A percentile compares a stretch with the other conserved stretches of the same genome.
These are phyloP conservation scores for Drosophila cardini DNA, from an alignment of 1,140 invertebrate species.

Conservation along the genomic window DNA sequence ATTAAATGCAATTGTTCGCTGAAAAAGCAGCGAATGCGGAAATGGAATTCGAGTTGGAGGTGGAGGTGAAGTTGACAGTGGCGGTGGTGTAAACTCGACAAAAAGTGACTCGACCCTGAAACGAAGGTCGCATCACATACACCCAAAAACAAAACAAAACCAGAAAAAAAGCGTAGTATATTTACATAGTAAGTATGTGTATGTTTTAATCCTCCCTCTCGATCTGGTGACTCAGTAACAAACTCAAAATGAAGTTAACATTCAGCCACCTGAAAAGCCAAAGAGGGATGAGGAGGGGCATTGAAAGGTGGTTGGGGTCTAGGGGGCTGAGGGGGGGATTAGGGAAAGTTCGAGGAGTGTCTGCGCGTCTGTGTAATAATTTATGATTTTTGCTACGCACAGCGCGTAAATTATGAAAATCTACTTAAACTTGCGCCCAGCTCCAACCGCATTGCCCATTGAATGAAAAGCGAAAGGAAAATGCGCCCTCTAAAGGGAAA, in stretches of 20 bases:
- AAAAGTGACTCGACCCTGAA: slow-evolving; percentile 14
- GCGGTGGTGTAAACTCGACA: neutral
- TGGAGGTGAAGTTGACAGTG: neutral
- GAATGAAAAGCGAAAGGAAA: slow-evolving; percentile 25
- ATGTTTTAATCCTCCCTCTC: slow-evolving; percentile 2
- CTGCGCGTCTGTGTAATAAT: slow-evolving; percentile 52
- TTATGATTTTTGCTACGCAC: slow-evolving; percentile 69
- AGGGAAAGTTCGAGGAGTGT: neutral
- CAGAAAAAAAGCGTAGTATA: neutral
- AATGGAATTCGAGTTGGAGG: slow-evolving; percentile 7
- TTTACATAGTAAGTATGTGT: neutral
- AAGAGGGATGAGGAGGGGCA: neutral
- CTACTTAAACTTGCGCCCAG: slow-evolving; percentile 76
- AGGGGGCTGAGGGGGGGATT: neutral
- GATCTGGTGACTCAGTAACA: slow-evolving; percentile 6
- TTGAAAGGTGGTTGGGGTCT: too few species aligned
- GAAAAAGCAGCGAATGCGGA: slow-evolving; percentile 18
- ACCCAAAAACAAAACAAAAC: neutral
- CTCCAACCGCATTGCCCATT: slow-evolving; percentile 35
- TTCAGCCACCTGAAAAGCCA: slow-evolving; percentile 8
- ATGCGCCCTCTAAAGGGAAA: slow-evolving; percentile 1
- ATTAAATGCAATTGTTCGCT: slow-evolving; percentile 78
- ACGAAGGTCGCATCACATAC: slow-evolving; percentile 30
- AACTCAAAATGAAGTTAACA: slow-evolving; percentile 41
- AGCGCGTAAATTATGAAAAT: slow-evolving; percentile 83